These are phyloP conservation scores for Eciton burchellii DNA, from an alignment of 1,140 invertebrate species.

Conservation along the genomic window DNA sequence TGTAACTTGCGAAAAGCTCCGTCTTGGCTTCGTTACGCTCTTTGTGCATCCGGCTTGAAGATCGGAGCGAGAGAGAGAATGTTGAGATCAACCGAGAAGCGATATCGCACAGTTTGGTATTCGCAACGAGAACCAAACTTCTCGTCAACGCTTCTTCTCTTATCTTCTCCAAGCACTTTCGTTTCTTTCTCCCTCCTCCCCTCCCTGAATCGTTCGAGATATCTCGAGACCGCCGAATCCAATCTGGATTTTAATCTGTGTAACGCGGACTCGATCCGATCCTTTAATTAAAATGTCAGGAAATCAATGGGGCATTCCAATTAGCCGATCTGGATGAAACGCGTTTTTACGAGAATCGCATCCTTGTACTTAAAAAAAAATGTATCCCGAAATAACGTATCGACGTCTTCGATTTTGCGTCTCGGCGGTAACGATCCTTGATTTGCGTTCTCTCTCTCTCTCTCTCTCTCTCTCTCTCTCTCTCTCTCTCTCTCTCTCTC, in stretches of 20 bases:
- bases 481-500: not conserved
- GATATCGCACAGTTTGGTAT: not conserved
- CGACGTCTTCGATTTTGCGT: constrained; percentile 11
- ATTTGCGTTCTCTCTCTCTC: not conserved
- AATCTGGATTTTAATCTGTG: not conserved
- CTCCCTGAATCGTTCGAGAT: too few relatives aligned
- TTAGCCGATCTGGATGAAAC: not conserved
- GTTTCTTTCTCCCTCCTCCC: not conserved
- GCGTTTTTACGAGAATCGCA: not conserved
- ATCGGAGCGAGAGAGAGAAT: not conserved
- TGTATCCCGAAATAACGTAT: constrained; percentile 4
- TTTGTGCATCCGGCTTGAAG: not conserved
- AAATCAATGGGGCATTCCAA: not conserved
- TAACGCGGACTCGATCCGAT: not conserved
- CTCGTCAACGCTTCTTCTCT: not conserved
- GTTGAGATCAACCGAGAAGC: not conserved
- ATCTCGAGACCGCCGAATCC: not conserved
- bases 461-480: constrained; percentile 13
- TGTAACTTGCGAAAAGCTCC: constrained; percentile 14
- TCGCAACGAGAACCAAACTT: not conserved
- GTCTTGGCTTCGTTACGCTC: constrained; percentile 23
- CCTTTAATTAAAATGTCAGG: constrained; percentile 42
- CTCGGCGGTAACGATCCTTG: not conserved
- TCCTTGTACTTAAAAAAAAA: constrained; percentile 12
- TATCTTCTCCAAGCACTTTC: not conserved